Conservation (phyloP, 1,140 invertebrate species). For the Augochlora pura region DNA sequence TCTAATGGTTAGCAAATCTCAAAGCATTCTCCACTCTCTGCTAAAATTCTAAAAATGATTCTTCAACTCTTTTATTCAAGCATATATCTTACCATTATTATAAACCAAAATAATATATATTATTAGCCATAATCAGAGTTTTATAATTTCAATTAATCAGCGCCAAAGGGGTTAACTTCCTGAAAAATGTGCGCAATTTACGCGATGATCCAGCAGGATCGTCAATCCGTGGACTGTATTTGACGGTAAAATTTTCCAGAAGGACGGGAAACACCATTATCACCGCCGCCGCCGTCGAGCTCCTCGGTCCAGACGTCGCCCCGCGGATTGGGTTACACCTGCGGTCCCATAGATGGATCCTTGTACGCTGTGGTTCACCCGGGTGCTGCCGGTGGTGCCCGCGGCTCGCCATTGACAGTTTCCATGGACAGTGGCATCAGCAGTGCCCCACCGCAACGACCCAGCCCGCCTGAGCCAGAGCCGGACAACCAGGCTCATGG, state of each 20-base stretch:
- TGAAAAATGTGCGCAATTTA: too few relatives aligned
- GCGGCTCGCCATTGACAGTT: slow-evolving; percentile 86
- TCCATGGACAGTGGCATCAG: slow-evolving; percentile 93
- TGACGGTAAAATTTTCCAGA: slow-evolving; percentile 59
- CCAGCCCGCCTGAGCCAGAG: slow-evolving; percentile 75
- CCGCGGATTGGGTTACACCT: slow-evolving; percentile 83
- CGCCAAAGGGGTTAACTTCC: too few relatives aligned
- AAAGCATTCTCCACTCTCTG: too few relatives aligned
- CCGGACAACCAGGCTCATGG: slow-evolving; percentile 78
- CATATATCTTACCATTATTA: too few relatives aligned
- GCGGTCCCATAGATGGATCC: slow-evolving; percentile 92
- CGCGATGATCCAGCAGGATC: background rate
- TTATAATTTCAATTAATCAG: too few relatives aligned
- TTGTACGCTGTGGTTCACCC: slow-evolving; percentile 90
- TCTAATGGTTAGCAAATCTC: too few relatives aligned
- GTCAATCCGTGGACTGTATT: background rate
- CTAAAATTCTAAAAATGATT: too few relatives aligned
- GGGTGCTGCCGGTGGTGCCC: slow-evolving; percentile 79
- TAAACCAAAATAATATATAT: too few relatives aligned
- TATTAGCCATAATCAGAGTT: too few relatives aligned
- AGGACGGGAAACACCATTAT: slow-evolving; percentile 76
- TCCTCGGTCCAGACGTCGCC: slow-evolving; percentile 76
- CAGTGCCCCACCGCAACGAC: slow-evolving; percentile 80
- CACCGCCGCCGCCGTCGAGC: slow-evolving; percentile 72
- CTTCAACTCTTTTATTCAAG: too few relatives aligned